These are phyloP conservation scores for Pholis gunnellus DNA, from an alignment of 2,113 vertebrate genomes.

Conservation along the genomic window DNA sequence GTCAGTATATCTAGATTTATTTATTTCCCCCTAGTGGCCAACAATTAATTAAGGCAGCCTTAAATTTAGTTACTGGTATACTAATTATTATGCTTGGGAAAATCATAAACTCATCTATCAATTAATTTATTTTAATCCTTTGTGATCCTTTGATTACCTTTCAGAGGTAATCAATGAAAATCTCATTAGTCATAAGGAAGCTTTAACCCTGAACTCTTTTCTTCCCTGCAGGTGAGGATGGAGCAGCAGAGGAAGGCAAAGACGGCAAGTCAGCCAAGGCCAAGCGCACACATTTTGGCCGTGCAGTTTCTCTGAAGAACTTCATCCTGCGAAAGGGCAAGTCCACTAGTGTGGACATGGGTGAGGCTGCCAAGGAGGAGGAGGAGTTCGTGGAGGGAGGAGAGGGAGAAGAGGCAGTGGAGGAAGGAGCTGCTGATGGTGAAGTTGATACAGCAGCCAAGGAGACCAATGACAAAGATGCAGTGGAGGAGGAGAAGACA, in stretches of 20 bases:
- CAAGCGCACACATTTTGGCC: constrained; percentile 84
- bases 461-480: constrained; percentile 57
- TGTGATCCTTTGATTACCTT: not conserved
- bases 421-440: constrained; percentile 42
- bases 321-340: constrained; percentile 87
- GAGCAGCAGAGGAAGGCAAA: constrained; percentile 75
- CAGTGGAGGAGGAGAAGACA: constrained; percentile 36
- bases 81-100: not conserved
- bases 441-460: constrained; percentile 40
- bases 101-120: not conserved
- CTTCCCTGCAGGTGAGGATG: constrained; percentile 75
- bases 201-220: constrained; percentile 11
- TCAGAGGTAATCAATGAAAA: not conserved
- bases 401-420: constrained; percentile 39
- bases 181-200: not conserved
- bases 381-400: constrained; percentile 60
- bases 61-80: not conserved
- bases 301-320: constrained; percentile 87
- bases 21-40: not conserved
- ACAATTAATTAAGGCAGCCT: not conserved
- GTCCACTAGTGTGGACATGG: constrained; percentile 81
- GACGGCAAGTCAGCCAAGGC: constrained; percentile 82
- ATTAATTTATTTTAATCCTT: not conserved
- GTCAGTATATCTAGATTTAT: not conserved
- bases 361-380: constrained; percentile 77